Conservation (phyloP, 2,888 invertebrate genomes). For the Agrotis puta region DNA sequence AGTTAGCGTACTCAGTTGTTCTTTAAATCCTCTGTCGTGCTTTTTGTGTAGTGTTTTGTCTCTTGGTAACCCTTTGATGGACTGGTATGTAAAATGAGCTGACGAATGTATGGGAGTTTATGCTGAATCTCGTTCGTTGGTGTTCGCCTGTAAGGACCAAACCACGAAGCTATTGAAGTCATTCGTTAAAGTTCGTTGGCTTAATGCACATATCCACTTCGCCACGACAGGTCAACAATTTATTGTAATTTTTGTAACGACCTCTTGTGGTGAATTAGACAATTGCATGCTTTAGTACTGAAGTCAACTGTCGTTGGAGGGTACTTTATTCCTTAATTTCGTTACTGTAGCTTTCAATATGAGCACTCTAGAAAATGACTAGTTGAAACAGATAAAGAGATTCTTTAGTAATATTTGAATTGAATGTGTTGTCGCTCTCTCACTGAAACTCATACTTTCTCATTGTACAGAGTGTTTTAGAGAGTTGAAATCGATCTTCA, state of each 20-base stretch:
- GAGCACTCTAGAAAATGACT: slow-evolving; percentile 40
- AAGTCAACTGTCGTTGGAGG: slow-evolving; percentile 34
- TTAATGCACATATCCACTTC: slow-evolving; percentile 10
- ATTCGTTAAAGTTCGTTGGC: slow-evolving; percentile 33
- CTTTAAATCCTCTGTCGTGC: slow-evolving; percentile 55
- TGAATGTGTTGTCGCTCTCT: slow-evolving; percentile 47
- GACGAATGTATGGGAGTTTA: slow-evolving; percentile 35
- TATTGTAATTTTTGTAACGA: slow-evolving; percentile 8
- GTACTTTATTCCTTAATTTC: slow-evolving; percentile 39
- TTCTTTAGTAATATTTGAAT: slow-evolving; percentile 57
- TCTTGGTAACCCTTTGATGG: slow-evolving; percentile 42
- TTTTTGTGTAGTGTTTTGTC: slow-evolving; percentile 56
- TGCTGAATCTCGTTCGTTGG: slow-evolving; percentile 45
- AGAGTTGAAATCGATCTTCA: slow-evolving; percentile 54
- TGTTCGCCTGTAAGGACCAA: slow-evolving; percentile 11
- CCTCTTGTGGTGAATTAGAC: slow-evolving; percentile 8
- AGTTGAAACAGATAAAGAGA: slow-evolving; percentile 30
- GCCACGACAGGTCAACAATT: slow-evolving; percentile 8
- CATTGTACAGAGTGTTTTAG: slow-evolving; percentile 43
- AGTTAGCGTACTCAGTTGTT: slow-evolving; percentile 45
- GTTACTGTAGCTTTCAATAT: slow-evolving; percentile 47
- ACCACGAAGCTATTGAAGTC: slow-evolving; percentile 16
- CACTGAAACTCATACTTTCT: slow-evolving; percentile 40
- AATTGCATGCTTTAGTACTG: slow-evolving; percentile 5
- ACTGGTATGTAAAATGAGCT: slow-evolving; percentile 5